A percentile compares a stretch with the other conserved stretches of the same genome.
These are phyloP conservation scores for Selene dorsalis DNA, from an alignment of 2,797 vertebrate genomes.

Conservation along the genomic window DNA sequence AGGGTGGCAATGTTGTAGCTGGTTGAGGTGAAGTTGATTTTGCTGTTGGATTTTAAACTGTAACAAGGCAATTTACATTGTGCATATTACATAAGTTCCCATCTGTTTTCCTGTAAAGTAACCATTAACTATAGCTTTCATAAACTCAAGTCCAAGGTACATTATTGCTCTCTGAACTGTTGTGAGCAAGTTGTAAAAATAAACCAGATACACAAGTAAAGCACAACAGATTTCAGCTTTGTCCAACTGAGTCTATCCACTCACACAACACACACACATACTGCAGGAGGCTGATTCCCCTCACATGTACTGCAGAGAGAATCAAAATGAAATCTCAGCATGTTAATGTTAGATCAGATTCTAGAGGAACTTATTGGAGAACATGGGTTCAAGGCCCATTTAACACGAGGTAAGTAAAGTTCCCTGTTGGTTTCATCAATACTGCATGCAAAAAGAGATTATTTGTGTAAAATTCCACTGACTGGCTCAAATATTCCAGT, in stretches of 20 bases:
- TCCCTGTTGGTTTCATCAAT: not conserved
- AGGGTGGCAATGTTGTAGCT: not conserved
- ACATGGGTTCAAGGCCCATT: not conserved
- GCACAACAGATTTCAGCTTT: not conserved
- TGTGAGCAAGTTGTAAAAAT: not conserved
- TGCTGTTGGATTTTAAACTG: not conserved
- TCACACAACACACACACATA: not conserved
- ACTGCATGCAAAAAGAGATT: not conserved
- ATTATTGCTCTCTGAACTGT: not conserved
- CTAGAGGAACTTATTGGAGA: not conserved
- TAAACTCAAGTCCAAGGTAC: not conserved
- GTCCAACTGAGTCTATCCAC: not conserved
- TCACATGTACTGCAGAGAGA: not conserved
- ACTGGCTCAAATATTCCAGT: not conserved
- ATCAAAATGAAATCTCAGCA: not conserved
- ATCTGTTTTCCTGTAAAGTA: not conserved
- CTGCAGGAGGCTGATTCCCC: not conserved
- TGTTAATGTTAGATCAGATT: not conserved
- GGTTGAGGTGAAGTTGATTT: not conserved
- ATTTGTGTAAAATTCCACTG: not conserved
- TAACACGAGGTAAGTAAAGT: not conserved
- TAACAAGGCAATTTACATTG: not conserved
- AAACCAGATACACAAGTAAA: not conserved
- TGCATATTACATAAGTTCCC: not conserved
- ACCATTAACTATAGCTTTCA: not conserved